Conservation (phyloP, 2,888 invertebrate species). For the Halictus quadricinctus region DNA sequence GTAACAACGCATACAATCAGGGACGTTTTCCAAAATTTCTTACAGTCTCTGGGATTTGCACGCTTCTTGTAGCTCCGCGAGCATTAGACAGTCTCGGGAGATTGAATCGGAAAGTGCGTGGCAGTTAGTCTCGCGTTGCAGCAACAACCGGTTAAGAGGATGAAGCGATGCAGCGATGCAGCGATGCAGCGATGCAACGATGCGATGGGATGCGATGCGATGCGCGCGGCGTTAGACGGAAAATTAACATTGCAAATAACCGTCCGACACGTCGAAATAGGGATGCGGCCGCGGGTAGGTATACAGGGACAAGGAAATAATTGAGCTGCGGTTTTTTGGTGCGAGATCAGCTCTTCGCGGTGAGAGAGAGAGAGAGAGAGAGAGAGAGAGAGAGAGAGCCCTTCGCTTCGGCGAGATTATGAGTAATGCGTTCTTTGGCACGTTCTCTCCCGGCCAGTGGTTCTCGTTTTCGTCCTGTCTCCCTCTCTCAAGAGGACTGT, state of each 20-base stretch:
- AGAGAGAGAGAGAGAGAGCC: not conserved
- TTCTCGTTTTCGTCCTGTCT: constrained; percentile 41
- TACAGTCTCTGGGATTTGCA: not conserved
- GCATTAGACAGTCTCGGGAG: not conserved
- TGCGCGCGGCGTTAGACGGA: constrained; percentile 10
- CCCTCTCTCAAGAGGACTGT: constrained; percentile 9
- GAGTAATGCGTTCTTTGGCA: constrained; percentile 70
- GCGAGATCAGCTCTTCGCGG: constrained; percentile 42
- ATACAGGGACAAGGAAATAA: constrained; percentile 45
- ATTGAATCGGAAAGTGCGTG: constrained; percentile 9
- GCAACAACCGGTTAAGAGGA: constrained; percentile 9
- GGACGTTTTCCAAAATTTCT: not conserved
- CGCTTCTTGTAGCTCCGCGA: not conserved
- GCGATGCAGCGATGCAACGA: not conserved
- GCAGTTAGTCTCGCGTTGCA: not conserved
- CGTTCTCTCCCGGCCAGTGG: constrained; percentile 42
- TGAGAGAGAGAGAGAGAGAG: not conserved
- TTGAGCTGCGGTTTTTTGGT: constrained; percentile 57
- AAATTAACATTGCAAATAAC: constrained; percentile 69
- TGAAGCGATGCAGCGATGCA: not conserved
- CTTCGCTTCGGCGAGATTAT: constrained; percentile 68
- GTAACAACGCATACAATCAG: not conserved
- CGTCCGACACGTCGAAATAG: constrained; percentile 48
- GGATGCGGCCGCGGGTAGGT: constrained; percentile 17
- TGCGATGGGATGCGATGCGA: not conserved